Evolutionary conservation across 53 echinoderm and acorn worm species (phyloP), one percentile per base, ranked within the genome.

Genomic region (Holothuria scabra): DNA sequence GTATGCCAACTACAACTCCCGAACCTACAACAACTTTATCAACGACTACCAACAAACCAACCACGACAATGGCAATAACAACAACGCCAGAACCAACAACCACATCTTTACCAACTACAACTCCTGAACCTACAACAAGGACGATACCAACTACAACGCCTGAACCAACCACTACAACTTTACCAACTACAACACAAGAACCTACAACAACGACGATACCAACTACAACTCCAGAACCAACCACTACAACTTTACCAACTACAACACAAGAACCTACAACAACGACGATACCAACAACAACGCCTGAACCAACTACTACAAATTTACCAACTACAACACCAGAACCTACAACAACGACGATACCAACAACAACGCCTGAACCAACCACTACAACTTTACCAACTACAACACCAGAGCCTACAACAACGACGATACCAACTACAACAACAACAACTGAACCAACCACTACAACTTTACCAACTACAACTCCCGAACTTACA

Each of bases 401-500:
- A 7, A 52, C 14, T 1, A 52, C 52, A 52, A 52, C 52, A 16
- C 14, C 52, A 1, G 18, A 52, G 18, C 52, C 52, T 0, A 52
- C 16, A 1, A 24, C 41, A 0, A 64, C 65, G 5, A 64, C 31
- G 14, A 31, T 25, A 64, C 65, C 65, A 10, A 64, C 65, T 0
- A 64, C 65, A 24, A 61, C 62, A 24, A 26, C 62, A 29, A 64
- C 20, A 0, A 0, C 65, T 1, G 65, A 64, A 64, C 65, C 65
- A 1, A 28, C 65, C 0, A 52, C 52, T 1, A 52, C 52, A 8
- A 52, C 52, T 3, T 0, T 52, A 1, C 14, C 48, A 62, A 32
- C 76, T 24, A 75, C 80, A 58, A 80, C 85, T 20, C 41, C 75
- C 12, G 32, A 29, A 13, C 82, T 65, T 2, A 82, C 82, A 19